Base-by-base conservation (phyloP, 1,140 invertebrate species). In the Metopolophium dirhodum region DNA sequence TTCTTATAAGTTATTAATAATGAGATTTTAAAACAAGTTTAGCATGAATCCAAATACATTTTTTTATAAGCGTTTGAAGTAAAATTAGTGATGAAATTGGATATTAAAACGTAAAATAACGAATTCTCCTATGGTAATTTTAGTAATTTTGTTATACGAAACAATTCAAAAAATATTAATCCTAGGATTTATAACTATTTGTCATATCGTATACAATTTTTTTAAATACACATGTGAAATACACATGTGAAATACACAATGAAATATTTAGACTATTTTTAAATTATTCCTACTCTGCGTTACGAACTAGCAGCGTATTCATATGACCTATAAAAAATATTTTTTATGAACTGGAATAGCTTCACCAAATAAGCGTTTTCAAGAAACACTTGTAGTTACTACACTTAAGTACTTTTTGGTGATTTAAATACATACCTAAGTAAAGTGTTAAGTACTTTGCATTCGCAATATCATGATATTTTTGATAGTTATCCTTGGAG, bases 381-480 rank as follows among this genome's bases (percentile, higher is more conserved):
- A 30, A 4, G 30, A 9, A 68, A n/a, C 61, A n/a, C 26, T 68
- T 30, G 30, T 68, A 68, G 11, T 14, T 68, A 68, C 61, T 68
- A 68, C 9, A 68, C 30, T 30, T 68, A 30, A 30, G 61, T 68
- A 68, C 61, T 68, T 68, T 68, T 30, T 68, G 61, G 61, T 68
- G 61, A 68, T 68, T 68, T 68, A 68, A 68, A 68, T n/a, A 68
- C 61, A 68, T 68, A 68, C 61, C 61, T 68, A 30, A 68, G 61
- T n/a, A 30, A 68, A 68, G 11, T 68, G 11, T 68, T 68, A 30
- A n/a, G 11, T 68, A n/a, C 9, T 68, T 68, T 68, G 3, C 9
- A 30, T 68, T 68, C 11, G 61, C 7, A 30, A 14, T 30, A 30
- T 30, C 30, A 30, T 30, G 3, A 30, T 14, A 30, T n/a, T 14